phyloP scores from a whole-genome alignment of 2,888 invertebrate species.

The Microctonus aethiopoides region DNA sequence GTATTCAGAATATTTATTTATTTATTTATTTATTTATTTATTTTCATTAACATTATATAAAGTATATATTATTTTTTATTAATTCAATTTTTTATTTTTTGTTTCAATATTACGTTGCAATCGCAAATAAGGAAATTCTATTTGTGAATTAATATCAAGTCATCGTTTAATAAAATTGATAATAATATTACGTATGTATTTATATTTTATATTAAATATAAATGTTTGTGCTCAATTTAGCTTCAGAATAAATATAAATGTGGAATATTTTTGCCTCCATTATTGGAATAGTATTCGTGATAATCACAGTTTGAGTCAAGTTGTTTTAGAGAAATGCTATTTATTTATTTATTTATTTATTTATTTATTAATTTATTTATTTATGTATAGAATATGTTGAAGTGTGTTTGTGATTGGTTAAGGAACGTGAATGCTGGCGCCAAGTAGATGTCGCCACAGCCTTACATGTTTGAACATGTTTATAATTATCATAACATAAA shows the following conservation, averaged over 20 bases:
- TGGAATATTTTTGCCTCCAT: neutral
- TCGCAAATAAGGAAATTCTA: neutral
- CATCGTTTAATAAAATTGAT: neutral
- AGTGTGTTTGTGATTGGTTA: constrained; percentile 34
- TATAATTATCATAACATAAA: neutral
- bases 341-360: neutral
- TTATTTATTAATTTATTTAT: neutral
- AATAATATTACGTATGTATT: neutral
- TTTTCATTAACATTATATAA: neutral
- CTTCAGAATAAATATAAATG: too few species aligned
- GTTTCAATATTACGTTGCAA: neutral
- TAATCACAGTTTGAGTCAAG: neutral
- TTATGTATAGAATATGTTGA: constrained; percentile 11
- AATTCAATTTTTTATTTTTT: neutral
- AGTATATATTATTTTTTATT: too few species aligned
- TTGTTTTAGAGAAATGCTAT: neutral
- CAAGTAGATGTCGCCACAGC: constrained; percentile 57
- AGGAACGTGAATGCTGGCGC: constrained; percentile 60
- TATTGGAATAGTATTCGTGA: neutral
- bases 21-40: neutral
- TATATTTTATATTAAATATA: too few species aligned
- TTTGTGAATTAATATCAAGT: neutral
- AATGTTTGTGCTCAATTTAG: too few species aligned
- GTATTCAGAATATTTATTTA: neutral
- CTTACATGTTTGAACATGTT: neutral